phyloP scores from a whole-genome alignment of 2,113 vertebrate genomes.

The Kryptolebias marmoratus region DNA sequence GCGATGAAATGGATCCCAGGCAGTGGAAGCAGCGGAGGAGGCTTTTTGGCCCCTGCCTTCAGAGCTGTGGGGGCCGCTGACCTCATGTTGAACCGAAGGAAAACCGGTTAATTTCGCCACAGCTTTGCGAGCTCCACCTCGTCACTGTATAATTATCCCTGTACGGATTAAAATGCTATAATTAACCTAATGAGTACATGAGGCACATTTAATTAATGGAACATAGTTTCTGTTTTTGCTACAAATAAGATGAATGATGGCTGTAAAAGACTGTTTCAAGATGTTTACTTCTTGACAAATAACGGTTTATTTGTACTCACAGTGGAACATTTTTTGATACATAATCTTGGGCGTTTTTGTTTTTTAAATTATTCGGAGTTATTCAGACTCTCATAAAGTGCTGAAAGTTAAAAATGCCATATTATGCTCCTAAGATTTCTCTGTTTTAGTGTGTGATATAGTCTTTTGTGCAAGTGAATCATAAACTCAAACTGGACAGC shows the following conservation, averaged over 20 bases:
- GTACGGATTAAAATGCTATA: slow-evolving; percentile 50
- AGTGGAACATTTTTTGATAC: slow-evolving; percentile 1
- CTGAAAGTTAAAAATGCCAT: neutral
- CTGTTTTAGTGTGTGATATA: too few species aligned
- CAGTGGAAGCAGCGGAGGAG: slow-evolving; percentile 44
- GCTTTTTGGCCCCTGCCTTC: slow-evolving; percentile 46
- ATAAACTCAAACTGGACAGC: neutral
- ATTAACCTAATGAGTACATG: slow-evolving; percentile 67
- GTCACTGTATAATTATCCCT: slow-evolving; percentile 54
- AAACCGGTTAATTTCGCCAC: slow-evolving; percentile 57
- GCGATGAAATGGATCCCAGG: slow-evolving; percentile 52
- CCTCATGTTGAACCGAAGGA: slow-evolving; percentile 71
- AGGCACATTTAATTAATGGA: slow-evolving; percentile 55
- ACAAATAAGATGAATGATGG: slow-evolving; percentile 33
- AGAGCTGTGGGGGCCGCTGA: slow-evolving; percentile 65
- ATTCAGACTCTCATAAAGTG: neutral
- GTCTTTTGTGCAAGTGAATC: neutral
- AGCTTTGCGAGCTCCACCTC: slow-evolving; percentile 52
- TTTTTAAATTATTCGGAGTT: too few species aligned
- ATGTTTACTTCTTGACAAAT: too few species aligned
- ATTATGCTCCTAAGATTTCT: neutral
- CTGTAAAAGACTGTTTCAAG: neutral
- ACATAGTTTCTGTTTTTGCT: slow-evolving; percentile 35
- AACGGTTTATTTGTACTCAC: too few species aligned
- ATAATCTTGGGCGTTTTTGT: neutral